These are phyloP conservation scores for Acrobasis suavella DNA, from an alignment of 2,888 invertebrate genomes.

Conservation along the genomic window DNA sequence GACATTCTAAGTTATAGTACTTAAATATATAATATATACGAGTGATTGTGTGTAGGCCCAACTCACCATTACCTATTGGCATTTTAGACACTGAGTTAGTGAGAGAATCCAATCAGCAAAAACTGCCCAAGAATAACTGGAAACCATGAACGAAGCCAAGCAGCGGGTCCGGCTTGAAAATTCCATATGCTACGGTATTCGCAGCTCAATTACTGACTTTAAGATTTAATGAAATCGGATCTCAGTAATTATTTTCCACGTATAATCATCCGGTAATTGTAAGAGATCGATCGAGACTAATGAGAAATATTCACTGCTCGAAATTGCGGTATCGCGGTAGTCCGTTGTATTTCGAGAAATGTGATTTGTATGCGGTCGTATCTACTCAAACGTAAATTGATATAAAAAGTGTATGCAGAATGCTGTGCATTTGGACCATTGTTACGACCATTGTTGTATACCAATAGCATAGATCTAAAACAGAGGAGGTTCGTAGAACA, in stretches of 20 bases:
- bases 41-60: too few relatives aligned
- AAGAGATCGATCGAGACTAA: constrained; percentile 10
- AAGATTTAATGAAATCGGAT: constrained; percentile 38
- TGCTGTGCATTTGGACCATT: too few relatives aligned
- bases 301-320: constrained; percentile 18
- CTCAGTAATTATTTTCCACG: constrained; percentile 38
- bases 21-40: too few relatives aligned
- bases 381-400: neutral
- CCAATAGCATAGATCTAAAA: too few relatives aligned
- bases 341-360: constrained; percentile 18
- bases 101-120: neutral
- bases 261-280: constrained; percentile 9
- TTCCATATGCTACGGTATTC: constrained; percentile 20
- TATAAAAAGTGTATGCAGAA: too few relatives aligned
- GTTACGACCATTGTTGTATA: too few relatives aligned
- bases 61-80: too few relatives aligned
- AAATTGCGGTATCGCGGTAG: constrained; percentile 18
- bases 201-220: constrained; percentile 23
- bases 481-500: too few relatives aligned
- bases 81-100: too few relatives aligned
- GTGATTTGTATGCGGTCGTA: constrained; percentile 16
- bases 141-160: neutral
- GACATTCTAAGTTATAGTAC: too few relatives aligned
- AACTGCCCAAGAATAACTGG: neutral
- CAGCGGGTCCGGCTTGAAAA: constrained; percentile 9